Evolutionary conservation across 1,140 invertebrate genomes (phyloP), one percentile per base, ranked within the genome.

Genomic region (Bombus affinis): DNA sequence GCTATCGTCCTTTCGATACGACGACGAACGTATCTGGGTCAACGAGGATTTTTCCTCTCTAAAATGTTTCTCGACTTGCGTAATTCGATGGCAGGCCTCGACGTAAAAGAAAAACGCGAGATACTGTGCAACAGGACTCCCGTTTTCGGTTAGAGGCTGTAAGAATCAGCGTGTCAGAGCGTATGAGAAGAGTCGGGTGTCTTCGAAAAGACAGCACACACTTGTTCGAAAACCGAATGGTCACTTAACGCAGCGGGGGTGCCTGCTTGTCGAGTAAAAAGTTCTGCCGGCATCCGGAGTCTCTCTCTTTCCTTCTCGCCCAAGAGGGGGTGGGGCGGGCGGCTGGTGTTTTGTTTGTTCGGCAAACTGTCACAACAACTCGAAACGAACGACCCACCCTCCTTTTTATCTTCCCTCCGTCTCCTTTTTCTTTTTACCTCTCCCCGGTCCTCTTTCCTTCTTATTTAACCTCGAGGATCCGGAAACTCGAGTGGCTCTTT

Each of bases 361-460:
- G 88, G 86, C 71, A 89, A 93, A 94, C 91, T 94, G 93, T 94
- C 93, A 94, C 91, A 94, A 94, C 93, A 94, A 92, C 83, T 92
- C 88, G 88, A 91, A 87, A 86, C 53, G 66, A 37, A 78, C 68
- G 77, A 78, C 68, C 77, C 80, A 62, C 78, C 79, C 66, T 74
- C 74, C 65, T 42, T 72, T 74, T 75, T 68, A 70, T 81, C 86
- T 72, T 28, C 8, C 53, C 37, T 37, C 83, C 57, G 44, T 65
- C 62, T 47, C 13, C 18, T 37, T n/a, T 12, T 28, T 39, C 62
- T 42, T 44, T 13, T 2, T 37, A 18, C 8, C 32, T 12, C 28
- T 22, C 22, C 28, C 1, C 28, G 13, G 13, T 15, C 57, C 15
- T n/a, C 35, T 77, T 77, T 77, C n/a, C 37, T 32, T 42, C 37